Evolutionary conservation across 2,888 invertebrate genomes (phyloP), one percentile per base, ranked within the genome.

Genomic region (Monochamus alternatus): DNA sequence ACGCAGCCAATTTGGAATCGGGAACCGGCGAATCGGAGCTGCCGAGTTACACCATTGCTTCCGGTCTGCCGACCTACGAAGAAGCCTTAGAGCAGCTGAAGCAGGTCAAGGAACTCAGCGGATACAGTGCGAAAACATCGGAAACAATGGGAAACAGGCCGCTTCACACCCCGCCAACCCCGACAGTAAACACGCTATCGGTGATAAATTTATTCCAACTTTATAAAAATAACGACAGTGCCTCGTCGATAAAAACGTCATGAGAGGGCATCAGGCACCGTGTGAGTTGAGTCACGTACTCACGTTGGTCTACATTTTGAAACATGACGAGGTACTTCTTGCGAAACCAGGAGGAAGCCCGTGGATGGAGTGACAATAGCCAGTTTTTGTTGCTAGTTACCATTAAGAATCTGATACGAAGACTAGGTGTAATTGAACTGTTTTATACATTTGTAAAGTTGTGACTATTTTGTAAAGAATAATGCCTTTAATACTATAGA

Each of bases 41-140:
- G 75, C 93, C 93, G 12, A 92, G 91, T 78, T 93, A 93, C 83
- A 92, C 92, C 4, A 90, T 92, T 72, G 93, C 92, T 63, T 92
- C 93, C n/a, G 93, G 93, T 4, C 87, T 93, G 67, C 93, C 93
- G 60, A 91, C 91, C 43, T 93, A 93, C 84, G 92, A 92, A 74
- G 92, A 92, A 84, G 93, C 93, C 3, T 85, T 93, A 73, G 91
- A 92, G 83, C 91, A 92, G 84, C 89, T 92, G 81, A 90, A 90
- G 44, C 89, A 90, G 84, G 86, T 88, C 72, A 86, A 87, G 74
- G 85, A 84, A 80, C 79, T 82, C 22, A 76, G 66, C 63, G 70
- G 70, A 7, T 74, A 77, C 62, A 70, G 75, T 60, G 73, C 75
- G 69, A 81, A 77, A 78, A 76, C 63, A n/a, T 55, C 59, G 38